phyloP scores from a whole-genome alignment of 2,888 invertebrate genomes.

The Apantesis nais region DNA sequence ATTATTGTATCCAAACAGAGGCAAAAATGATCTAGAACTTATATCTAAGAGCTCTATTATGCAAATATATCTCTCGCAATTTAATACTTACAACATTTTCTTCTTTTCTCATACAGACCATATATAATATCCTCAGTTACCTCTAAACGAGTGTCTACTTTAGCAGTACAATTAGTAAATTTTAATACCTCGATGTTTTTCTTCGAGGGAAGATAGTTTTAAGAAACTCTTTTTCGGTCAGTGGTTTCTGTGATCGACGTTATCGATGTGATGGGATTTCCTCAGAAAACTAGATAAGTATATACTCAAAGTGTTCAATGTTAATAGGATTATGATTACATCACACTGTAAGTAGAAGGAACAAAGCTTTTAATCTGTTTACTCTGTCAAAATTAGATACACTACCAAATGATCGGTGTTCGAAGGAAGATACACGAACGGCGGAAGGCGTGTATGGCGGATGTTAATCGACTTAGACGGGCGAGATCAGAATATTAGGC shows the following conservation, averaged over 20 bases:
- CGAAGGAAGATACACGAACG: neutral
- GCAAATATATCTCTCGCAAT: no score
- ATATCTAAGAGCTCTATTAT: no score
- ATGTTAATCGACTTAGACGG: conserved; percentile 5
- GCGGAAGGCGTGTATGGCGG: neutral
- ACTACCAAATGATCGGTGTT: neutral
- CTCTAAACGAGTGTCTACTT: neutral
- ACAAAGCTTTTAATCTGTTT: neutral
- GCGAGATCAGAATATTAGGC: neutral
- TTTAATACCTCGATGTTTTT: no score
- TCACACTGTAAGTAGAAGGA: neutral
- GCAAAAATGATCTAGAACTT: no score
- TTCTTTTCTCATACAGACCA: no score
- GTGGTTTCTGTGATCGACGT: neutral
- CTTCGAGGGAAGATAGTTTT: no score
- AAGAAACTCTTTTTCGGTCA: neutral
- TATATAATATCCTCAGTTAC: no score
- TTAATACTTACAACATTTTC: no score
- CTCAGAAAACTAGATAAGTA: neutral
- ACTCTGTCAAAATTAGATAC: conserved; percentile 1
- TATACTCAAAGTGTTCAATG: neutral
- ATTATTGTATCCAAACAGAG: no score
- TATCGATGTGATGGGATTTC: neutral
- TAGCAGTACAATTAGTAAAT: neutral
- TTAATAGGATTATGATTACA: neutral